Percentiles rank a stretch among this genome's conserved stretches.
phyloP scores from a whole-genome alignment of 2,113 vertebrate species.

The Pomatorhinus ruficollis region DNA sequence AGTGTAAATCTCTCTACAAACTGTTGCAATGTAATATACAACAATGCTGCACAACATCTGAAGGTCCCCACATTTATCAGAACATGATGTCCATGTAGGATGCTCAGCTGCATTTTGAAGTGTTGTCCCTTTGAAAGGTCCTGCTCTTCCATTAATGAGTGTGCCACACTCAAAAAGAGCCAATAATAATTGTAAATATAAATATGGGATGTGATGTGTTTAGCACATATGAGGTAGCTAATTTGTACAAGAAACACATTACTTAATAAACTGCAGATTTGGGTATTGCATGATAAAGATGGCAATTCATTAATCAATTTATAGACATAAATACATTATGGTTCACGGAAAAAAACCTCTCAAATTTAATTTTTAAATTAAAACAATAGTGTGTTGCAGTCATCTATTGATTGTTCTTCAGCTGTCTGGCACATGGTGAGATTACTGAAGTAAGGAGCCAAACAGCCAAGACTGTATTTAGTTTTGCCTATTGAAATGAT shows the following conservation, averaged over 20 bases:
- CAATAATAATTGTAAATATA: background rate
- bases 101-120: background rate
- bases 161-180: background rate
- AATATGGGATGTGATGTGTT: conserved; percentile 11
- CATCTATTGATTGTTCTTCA: conserved; percentile 54
- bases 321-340: conserved; percentile 75
- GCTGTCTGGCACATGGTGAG: conserved; percentile 18
- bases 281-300: conserved; percentile 73
- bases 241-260: conserved; percentile 79
- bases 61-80: background rate
- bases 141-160: background rate
- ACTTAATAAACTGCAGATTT: conserved; percentile 71
- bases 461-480: conserved; percentile 54
- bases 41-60: background rate
- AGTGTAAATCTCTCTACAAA: background rate
- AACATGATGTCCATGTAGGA: background rate
- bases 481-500: conserved; percentile 64
- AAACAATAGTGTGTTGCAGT: conserved; percentile 45
- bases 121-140: background rate
- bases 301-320: conserved; percentile 81
- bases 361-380: conserved; percentile 56
- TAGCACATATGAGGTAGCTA: conserved; percentile 59
- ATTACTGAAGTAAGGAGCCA: conserved; percentile 46
- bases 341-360: conserved; percentile 58
- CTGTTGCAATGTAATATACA: background rate